Evolutionary conservation across 2,797 vertebrate species (phyloP), one percentile per base, ranked within the genome.

Genomic region (Sandelia bainsii): DNA sequence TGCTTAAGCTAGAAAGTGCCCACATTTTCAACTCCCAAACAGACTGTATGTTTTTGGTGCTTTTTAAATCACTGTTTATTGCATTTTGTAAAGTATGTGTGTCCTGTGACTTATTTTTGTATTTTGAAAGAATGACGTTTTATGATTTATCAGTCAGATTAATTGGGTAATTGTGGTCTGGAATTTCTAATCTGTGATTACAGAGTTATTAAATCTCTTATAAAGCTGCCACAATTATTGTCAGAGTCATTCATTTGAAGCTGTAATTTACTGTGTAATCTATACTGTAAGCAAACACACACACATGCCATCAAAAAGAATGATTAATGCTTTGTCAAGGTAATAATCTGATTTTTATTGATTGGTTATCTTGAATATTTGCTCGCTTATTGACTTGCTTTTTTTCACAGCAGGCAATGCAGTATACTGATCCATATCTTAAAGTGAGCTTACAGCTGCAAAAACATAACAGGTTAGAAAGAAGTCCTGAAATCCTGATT

Each of bases 71-170:
- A 84, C 77, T 90, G 89, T 93, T 93, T 92, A 92, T 89, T 92
- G 68, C 70, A 87, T 90, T 89, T 91, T 86, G 84, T 89, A 90
- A 78, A 69, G 71, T 82, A 79, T 77, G 62, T 88, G 57, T 82
- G 84, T 89, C 77, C 72, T 72, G 82, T 87, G 72, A 87, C 62
- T 89, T 86, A 75, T 91, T 92, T 89, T 92, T 92, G 72, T 92
- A 92, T 87, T 84, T 92, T 87, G 11, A 87, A 87, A 89, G 73
- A 87, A 83, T 72, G 11, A 83, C 77, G 82, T 83, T 87, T 84
- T 87, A 84, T 90, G 78, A 76, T 89, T 89, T 86, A 75, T 77
- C 56, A 66, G 62, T 53, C 29, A 32, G 78, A 90, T 81, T 74
- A 85, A 77, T 83, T 77, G 57, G 50, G 56, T 87, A 72, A 86